Conservation (phyloP, 2,888 invertebrate species). For the Mythimna ferrago region DNA sequence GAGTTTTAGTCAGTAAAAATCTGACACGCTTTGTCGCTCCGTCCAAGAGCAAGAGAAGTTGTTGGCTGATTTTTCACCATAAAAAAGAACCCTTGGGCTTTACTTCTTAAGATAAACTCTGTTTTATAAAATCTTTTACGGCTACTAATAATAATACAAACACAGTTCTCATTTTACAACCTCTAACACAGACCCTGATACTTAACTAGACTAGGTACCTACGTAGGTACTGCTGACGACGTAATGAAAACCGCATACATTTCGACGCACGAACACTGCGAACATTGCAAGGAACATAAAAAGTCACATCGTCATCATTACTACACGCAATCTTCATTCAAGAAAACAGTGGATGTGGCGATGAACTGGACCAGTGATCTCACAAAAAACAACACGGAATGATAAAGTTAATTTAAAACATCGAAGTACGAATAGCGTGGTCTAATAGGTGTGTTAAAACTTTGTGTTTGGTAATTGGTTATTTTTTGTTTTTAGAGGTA, state of each 20-base stretch:
- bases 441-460: no score
- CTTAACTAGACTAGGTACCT: neutral
- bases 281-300: constrained; percentile 34
- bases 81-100: no score
- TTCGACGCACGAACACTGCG: constrained; percentile 21
- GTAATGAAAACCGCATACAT: constrained; percentile 37
- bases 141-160: neutral
- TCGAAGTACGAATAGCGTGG: neutral
- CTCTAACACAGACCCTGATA: neutral
- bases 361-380: neutral
- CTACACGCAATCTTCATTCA: constrained; percentile 13
- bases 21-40: no score
- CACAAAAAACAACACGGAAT: neutral
- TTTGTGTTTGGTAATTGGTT: no score
- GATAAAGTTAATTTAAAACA: neutral
- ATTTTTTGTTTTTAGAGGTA: no score
- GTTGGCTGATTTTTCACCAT: no score
- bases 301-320: constrained; percentile 41
- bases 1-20: no score
- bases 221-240: neutral
- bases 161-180: neutral
- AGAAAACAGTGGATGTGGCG: constrained; percentile 2
- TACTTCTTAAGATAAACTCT: neutral
- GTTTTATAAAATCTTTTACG: neutral
- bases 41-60: no score